Base-by-base conservation (phyloP, 1,140 invertebrate genomes). In the Cotesia chilonis region DNA sequence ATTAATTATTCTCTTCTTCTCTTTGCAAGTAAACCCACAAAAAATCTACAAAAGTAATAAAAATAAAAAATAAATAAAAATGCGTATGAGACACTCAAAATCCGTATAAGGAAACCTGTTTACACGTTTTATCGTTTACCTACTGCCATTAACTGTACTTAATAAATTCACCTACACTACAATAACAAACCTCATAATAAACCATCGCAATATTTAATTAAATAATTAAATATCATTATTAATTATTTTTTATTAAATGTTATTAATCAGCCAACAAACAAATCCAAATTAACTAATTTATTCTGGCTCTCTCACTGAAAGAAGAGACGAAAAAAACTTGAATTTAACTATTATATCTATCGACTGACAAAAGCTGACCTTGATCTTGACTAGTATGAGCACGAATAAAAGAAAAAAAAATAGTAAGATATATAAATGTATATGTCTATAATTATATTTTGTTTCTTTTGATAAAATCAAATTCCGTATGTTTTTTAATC, bases 381-480 rank as follows among this genome's bases (percentile, higher is more conserved):
- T 86, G 84, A 86, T 86, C 84, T 86, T 86, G 84, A 47, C 41
- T 47, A 47, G 41, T 47, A 47, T 47, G 41, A 47, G 41, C 10
- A 47, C 41, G 10, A 47, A 47, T 47, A 47, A 47, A 47, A 47
- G 6, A 82, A 79, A 78, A 76, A 65, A 66, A 75, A 37, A 41
- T 37, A 41, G 6, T 65, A 47, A 47, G 28, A 28, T 28, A 28
- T 28, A 28, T 28, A 28, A 28, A 28, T 28, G 28, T 28, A 28
- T 28, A 28, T 28, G 28, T 28, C 28, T 28, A 28, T 47, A 47
- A 47, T 47, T 6, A 47, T 47, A 47, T 9, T 47, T 47, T 9
- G 6, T 47, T 47, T 47, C 10, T 47, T 47, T 47, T 47, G 41
- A 47, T 47, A 47, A 47, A 47, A 47, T 47, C 41, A 47, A 47